Base-by-base conservation (phyloP, 2,113 vertebrate genomes). In the Hymenochirus boettgeri region DNA sequence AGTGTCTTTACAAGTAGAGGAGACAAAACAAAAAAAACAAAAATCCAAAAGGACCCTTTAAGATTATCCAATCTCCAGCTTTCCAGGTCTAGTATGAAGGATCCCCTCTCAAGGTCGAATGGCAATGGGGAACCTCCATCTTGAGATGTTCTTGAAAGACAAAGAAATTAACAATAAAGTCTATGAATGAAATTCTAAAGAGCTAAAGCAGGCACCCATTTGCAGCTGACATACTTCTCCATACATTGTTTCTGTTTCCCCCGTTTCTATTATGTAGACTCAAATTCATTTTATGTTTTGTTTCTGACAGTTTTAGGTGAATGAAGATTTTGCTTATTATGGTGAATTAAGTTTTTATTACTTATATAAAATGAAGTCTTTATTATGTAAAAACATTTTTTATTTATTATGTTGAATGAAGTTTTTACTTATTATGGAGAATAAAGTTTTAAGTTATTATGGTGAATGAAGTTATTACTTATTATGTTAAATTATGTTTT, bases 41-140 rank as follows among this genome's bases (percentile, higher is more conserved):
- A 55, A 59, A 67, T 42, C 19, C 21, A 10, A 47, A 51, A 26
- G 56, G 47, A 59, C 47, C 25, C 47, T 60, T 52, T 53, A 18
- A 52, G 33, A 59, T 60, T 35, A 53, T 69, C 52, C 56, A 69
- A 51, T 60, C 56, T 69, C 57, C 53, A 60, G 56, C 65, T 60
- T 69, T 50, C 56, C 42, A 23, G 33, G 46, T 29, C 48, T 53
- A 35, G 31, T 29, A 53, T 25, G 17, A 53, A 53, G 57, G 24
- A 29, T 53, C 25, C 22, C 17, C 26, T 42, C 56, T 69, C 60
- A 69, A 57, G 65, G 57, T 60, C 48, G 47, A 60, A 69, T 69
- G 57, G 47, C 65, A 60, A 53, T 35, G 17, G 13, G 31, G 48
- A 27, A 45, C 33, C 24, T 22, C 47, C 56, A 52, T 60, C 65